Evolutionary conservation across 2,888 invertebrate genomes (phyloP).

Genomic region (Colletes collaris): DNA sequence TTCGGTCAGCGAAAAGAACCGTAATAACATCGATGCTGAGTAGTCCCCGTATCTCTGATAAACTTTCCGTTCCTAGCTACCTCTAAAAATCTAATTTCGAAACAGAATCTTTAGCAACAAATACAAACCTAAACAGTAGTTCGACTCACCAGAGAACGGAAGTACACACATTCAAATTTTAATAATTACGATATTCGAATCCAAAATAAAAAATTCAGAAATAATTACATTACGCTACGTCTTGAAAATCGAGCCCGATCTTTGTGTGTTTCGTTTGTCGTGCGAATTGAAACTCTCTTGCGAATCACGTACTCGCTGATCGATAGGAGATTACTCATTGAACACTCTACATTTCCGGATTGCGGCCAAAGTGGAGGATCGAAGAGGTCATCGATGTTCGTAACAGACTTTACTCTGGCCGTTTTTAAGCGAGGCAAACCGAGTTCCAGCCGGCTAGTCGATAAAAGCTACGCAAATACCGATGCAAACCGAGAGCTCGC

Average conservation of each 20-base stretch:
- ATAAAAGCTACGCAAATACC: slow-evolving; percentile 63
- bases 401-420: slow-evolving; percentile 49
- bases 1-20: slow-evolving; percentile 21
- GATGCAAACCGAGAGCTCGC: slow-evolving; percentile 23
- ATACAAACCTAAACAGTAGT: too few relatives aligned
- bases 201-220: too few relatives aligned
- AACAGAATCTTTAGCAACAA: too few relatives aligned
- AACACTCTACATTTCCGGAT: slow-evolving; percentile 18
- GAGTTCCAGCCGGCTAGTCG: slow-evolving; percentile 9
- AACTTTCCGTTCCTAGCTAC: slow-evolving; percentile 8
- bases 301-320: neutral
- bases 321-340: neutral
- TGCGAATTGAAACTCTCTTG: neutral
- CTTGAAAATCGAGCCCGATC: too few relatives aligned
- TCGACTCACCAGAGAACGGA: too few relatives aligned
- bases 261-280: neutral
- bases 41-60: slow-evolving; percentile 30
- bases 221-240: too few relatives aligned
- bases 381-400: slow-evolving; percentile 46
- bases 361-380: slow-evolving; percentile 9
- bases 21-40: slow-evolving; percentile 24
- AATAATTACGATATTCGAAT: too few relatives aligned
- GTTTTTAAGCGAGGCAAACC: slow-evolving; percentile 41
- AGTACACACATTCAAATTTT: too few relatives aligned
- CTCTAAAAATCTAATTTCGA: slow-evolving; percentile 4